Conservation (phyloP, 1,140 invertebrate species). For the Carcinoscorpius rotundicauda region DNA sequence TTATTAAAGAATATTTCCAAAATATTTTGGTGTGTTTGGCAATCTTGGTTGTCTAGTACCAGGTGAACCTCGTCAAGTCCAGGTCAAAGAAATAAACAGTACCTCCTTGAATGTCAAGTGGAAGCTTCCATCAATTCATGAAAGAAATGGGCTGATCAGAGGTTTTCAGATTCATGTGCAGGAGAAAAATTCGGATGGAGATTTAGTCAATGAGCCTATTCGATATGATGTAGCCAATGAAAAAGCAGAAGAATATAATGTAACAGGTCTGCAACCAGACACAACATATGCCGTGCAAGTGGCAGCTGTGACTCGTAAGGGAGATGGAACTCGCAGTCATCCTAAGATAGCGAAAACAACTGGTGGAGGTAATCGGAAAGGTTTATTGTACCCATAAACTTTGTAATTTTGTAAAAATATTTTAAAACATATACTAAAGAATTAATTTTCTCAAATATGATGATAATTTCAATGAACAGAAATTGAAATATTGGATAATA, state of each 20-base stretch:
- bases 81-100: slow-evolving; percentile 74
- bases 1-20: not conserved
- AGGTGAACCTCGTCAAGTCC: slow-evolving; percentile 84
- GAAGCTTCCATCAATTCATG: slow-evolving; percentile 76
- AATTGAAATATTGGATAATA: too few relatives aligned
- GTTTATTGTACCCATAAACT: too few relatives aligned
- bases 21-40: not conserved
- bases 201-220: slow-evolving; percentile 27
- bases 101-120: slow-evolving; percentile 83
- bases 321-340: slow-evolving; percentile 77
- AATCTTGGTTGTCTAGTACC: slow-evolving; percentile 53
- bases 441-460: too few relatives aligned
- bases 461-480: too few relatives aligned
- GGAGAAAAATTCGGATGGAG: slow-evolving; percentile 56
- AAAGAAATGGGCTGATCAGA: slow-evolving; percentile 86
- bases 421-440: too few relatives aligned
- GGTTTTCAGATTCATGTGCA: slow-evolving; percentile 93
- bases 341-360: slow-evolving; percentile 74
- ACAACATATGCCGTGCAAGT: slow-evolving; percentile 70
- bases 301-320: slow-evolving; percentile 83
- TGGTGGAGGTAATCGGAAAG: slow-evolving; percentile 47
- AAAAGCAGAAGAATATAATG: slow-evolving; percentile 60
- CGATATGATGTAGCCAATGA: slow-evolving; percentile 68
- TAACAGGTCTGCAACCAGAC: slow-evolving; percentile 83
- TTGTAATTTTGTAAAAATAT: too few relatives aligned